Evolutionary conservation across 2,797 vertebrate genomes (phyloP), one percentile per base, ranked within the genome.

Genomic region (Tokudaia tokunoshimensis): DNA sequence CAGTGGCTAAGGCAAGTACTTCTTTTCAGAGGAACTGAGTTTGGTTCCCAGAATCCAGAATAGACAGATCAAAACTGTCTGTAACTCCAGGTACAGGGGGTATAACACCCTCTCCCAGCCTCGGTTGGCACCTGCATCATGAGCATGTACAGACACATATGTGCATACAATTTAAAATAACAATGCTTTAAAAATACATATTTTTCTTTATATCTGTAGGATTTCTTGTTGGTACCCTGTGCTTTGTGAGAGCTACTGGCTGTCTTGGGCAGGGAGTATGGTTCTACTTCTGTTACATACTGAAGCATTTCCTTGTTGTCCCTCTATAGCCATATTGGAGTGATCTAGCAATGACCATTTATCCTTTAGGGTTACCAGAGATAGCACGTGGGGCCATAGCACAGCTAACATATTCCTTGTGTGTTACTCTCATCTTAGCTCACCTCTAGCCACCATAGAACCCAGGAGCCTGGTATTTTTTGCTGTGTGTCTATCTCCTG

Each of bases 281-380:
- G 72, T 31, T 67, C 86, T 75, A 19, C 29, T 94, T 93, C 29
- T 29, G 61, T 70, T n/a, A 12, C 34, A 80, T 67, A 91, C 72
- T 90, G 20, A 90, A 22, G 15, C 14, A 11, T 19, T 50, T 65
- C 24, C 31, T 20, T 6, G 57, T 88, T 92, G 20, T 55, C 3
- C 6, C 7, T 81, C 26, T 57, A 22, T 31, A 76, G 47, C 37
- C 74, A 89, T 20, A 26, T 20, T 14, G 63, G 34, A 65, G 74
- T 74, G 85, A 74, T 91, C 75, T 94, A 82, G 74, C 74, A 67
- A 37, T 65, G 63, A 67, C 61, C 41, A 3, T 75, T 29, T 95
- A 41, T 86, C 24, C 12, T 91, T 91, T 83, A 72, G 80, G 52
- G 55, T 87, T 26, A 59, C 47, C 11, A 0, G 2, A 47, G 65